Conservation (phyloP, 2,113 vertebrate genomes). For the Bubo blakistoni region DNA sequence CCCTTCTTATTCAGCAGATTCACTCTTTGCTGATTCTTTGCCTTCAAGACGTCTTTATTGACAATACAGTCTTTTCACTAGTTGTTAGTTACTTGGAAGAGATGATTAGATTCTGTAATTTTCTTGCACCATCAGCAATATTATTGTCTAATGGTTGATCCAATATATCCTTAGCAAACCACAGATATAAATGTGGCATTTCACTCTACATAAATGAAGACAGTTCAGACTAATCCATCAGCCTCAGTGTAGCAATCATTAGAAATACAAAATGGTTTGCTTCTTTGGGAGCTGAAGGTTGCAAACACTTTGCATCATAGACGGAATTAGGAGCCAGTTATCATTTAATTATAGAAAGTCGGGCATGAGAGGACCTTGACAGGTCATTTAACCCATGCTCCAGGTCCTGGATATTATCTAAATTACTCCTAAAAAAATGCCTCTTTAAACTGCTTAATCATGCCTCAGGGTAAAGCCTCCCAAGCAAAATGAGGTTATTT, state of each 20-base stretch:
- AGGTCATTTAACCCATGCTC: background rate
- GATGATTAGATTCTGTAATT: background rate
- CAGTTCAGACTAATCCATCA: background rate
- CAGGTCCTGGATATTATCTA: background rate
- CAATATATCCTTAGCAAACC: background rate
- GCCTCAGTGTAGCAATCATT: background rate
- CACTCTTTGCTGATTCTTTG: background rate
- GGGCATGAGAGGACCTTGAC: background rate
- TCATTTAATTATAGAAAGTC: background rate
- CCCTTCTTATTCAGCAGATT: background rate
- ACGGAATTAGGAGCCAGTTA: background rate
- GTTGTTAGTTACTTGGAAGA: background rate
- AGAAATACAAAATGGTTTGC: background rate
- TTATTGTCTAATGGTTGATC: background rate
- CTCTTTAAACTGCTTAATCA: background rate
- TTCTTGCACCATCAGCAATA: background rate
- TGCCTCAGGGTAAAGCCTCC: background rate
- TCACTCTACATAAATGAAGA: background rate
- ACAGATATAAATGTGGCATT: background rate
- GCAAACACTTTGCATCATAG: background rate
- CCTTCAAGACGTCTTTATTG: background rate
- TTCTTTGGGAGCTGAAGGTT: background rate
- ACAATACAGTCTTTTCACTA: background rate
- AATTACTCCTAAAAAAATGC: background rate
- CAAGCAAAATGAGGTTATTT: background rate